Evolutionary conservation across 1,140 invertebrate genomes (phyloP).

Genomic region (Cheumatopsyche charites): DNA sequence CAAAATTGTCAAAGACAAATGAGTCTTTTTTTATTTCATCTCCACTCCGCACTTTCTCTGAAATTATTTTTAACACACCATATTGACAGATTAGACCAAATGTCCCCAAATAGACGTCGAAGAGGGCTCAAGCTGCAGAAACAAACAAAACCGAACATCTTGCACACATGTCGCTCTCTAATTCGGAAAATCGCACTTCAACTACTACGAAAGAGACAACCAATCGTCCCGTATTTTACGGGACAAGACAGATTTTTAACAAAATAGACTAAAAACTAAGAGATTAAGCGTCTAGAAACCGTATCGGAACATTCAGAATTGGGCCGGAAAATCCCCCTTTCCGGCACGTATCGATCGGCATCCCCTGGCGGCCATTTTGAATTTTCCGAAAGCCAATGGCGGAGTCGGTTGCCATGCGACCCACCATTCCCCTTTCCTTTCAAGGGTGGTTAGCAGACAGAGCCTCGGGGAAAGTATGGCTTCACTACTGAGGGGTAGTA

Average conservation of each 20-base stretch:
- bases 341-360: constrained; percentile 34
- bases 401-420: constrained; percentile 45
- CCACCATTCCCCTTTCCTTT: neutral
- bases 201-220: too few relatives aligned
- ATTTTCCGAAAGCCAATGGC: constrained; percentile 45
- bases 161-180: neutral
- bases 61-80: constrained; percentile 30
- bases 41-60: neutral
- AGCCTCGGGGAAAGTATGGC: constrained; percentile 25
- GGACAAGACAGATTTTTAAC: too few relatives aligned
- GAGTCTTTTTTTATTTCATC: too few relatives aligned
- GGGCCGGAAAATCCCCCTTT: constrained; percentile 31
- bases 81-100: constrained; percentile 40
- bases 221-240: too few relatives aligned
- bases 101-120: constrained; percentile 32
- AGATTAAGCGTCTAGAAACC: too few relatives aligned
- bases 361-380: constrained; percentile 44
- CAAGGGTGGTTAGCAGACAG: neutral
- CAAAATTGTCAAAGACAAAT: too few relatives aligned
- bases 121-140: constrained; percentile 24
- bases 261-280: too few relatives aligned
- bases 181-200: neutral
- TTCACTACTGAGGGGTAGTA: constrained; percentile 19
- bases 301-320: neutral
- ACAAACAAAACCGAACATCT: constrained; percentile 8